A percentile compares a stretch with the other conserved stretches of the same genome.
Evolutionary conservation across 2,113 vertebrate species (phyloP).

Genomic region (Genyomyrus donnyi): DNA sequence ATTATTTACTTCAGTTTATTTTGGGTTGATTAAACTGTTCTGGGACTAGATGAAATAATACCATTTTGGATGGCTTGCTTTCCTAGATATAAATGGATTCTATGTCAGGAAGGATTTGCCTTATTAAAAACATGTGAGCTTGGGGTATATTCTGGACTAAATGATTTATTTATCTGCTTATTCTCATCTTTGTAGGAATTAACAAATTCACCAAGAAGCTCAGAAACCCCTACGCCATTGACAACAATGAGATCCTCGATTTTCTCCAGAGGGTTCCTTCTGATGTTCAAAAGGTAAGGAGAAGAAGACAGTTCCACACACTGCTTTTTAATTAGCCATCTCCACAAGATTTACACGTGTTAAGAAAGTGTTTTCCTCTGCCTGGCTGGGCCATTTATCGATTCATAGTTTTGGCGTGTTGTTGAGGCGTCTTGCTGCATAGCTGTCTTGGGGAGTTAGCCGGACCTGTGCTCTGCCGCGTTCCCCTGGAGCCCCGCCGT

Average conservation of each 20-base stretch:
- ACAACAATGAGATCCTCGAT: constrained; percentile 92
- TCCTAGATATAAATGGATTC: constrained; percentile 1
- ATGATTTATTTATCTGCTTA: not conserved
- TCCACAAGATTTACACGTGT: not conserved
- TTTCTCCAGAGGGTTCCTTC: constrained; percentile 95
- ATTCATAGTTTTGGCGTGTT: constrained; percentile 25
- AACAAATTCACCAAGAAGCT: constrained; percentile 99
- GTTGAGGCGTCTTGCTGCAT: constrained; percentile 37
- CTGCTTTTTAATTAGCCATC: not conserved
- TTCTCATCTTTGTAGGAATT: constrained; percentile 70
- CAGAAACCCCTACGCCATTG: constrained; percentile 85
- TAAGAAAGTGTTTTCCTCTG: constrained; percentile 48
- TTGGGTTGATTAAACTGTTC: not conserved
- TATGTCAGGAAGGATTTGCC: not conserved
- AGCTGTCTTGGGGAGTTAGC: constrained; percentile 30
- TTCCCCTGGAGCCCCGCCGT: constrained; percentile 30
- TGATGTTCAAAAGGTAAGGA: constrained; percentile 92
- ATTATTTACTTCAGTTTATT: not conserved
- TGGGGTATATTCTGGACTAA: not conserved
- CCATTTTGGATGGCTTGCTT: not conserved
- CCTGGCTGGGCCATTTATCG: constrained; percentile 68
- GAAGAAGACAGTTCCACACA: not conserved
- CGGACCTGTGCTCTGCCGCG: constrained; percentile 27
- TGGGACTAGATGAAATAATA: not conserved
- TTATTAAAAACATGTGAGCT: not conserved